phyloP scores from a whole-genome alignment of 2,113 vertebrate genomes.

The Synodontis membranacea region DNA sequence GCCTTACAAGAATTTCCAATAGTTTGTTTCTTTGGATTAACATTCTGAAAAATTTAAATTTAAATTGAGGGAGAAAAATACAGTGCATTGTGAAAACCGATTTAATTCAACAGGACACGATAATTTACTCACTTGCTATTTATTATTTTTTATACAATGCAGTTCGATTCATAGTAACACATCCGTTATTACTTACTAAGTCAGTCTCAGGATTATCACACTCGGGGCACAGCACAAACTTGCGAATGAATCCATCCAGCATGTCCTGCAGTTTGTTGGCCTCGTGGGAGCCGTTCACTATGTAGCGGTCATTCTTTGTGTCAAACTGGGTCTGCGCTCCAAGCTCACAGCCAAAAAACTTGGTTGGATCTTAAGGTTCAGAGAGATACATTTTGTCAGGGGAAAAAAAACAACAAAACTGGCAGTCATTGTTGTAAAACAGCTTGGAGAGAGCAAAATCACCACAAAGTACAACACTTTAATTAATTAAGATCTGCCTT shows the following conservation, averaged over 20 bases:
- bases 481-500: not conserved
- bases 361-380: slow-evolving; percentile 87
- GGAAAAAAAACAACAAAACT: too few relatives aligned
- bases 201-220: slow-evolving; percentile 99
- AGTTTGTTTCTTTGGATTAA: slow-evolving; percentile 99
- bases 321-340: slow-evolving; percentile 99
- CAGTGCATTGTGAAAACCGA: not conserved
- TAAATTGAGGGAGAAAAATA: not conserved
- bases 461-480: not conserved
- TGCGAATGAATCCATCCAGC: slow-evolving; percentile 99
- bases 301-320: slow-evolving; percentile 99
- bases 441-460: not conserved
- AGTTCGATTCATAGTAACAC: not conserved
- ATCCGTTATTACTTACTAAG: slow-evolving; percentile 73
- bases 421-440: not conserved
- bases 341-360: slow-evolving; percentile 99
- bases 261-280: slow-evolving; percentile 99
- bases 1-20: slow-evolving; percentile 98
- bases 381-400: not conserved
- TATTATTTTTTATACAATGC: not conserved
- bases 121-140: not conserved
- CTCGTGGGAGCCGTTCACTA: slow-evolving; percentile 99
- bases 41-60: slow-evolving; percentile 76
- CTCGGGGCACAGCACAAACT: slow-evolving; percentile 99
- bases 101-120: not conserved